phyloP scores from a whole-genome alignment of 2,113 vertebrate genomes.

The Percopsis transmontana region DNA sequence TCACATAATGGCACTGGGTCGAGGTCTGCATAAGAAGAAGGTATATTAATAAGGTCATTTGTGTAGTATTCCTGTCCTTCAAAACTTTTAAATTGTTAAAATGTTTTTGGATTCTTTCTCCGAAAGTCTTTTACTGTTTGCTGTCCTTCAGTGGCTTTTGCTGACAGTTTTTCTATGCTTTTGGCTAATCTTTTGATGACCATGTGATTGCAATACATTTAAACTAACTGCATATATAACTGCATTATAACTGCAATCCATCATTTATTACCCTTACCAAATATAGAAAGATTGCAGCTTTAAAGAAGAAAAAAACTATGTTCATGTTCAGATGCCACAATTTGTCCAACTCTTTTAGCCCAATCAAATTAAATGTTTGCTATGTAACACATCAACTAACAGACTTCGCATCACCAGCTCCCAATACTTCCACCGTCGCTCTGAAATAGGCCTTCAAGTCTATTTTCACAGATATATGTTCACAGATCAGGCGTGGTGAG shows the following conservation, averaged over 20 bases:
- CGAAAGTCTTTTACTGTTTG: not conserved
- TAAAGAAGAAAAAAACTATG: too few species aligned
- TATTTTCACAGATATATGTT: slow-evolving; percentile 47
- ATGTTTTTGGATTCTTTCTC: not conserved
- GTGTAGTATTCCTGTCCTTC: slow-evolving; percentile 6
- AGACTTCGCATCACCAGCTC: not conserved
- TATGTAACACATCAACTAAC: slow-evolving; percentile 29
- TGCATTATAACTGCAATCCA: too few species aligned
- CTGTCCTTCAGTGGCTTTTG: not conserved
- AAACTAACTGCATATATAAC: too few species aligned
- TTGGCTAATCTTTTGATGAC: not conserved
- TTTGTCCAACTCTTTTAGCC: too few species aligned
- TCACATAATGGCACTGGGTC: slow-evolving; percentile 30
- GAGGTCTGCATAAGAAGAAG: slow-evolving; percentile 27
- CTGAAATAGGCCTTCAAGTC: not conserved
- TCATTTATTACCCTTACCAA: too few species aligned
- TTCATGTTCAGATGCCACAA: too few species aligned
- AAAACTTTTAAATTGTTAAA: slow-evolving; percentile 6
- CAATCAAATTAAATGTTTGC: slow-evolving; percentile 32
- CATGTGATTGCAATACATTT: not conserved
- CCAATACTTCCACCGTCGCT: too few species aligned
- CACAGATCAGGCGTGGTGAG: slow-evolving; percentile 36
- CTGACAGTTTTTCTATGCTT: not conserved
- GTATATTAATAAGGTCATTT: slow-evolving; percentile 17
- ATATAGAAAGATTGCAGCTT: too few species aligned